phyloP scores from a whole-genome alignment of 2,113 vertebrate genomes.

The Serinus canaria region DNA sequence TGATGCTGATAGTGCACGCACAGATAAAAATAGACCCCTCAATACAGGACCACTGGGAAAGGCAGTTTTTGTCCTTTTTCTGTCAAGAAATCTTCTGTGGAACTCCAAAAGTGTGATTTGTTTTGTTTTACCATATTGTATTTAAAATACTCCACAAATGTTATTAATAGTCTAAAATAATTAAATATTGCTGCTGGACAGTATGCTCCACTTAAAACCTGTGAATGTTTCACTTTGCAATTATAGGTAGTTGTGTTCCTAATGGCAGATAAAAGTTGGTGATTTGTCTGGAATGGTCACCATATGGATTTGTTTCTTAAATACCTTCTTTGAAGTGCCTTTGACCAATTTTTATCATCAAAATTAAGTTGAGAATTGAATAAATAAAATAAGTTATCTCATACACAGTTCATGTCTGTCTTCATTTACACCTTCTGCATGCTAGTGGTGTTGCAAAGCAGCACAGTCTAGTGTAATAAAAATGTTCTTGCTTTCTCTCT shows the following conservation, averaged over 20 bases:
- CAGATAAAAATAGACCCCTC: background rate
- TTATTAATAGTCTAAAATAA: background rate
- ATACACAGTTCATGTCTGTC: background rate
- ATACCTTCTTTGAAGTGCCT: conserved; percentile 65
- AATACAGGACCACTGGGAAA: conserved; percentile 7
- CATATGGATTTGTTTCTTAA: conserved; percentile 33
- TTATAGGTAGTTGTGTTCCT: background rate
- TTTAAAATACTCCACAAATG: conserved; percentile 22
- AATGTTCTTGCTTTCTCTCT: background rate
- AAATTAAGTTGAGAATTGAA: conserved; percentile 50
- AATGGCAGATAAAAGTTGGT: background rate
- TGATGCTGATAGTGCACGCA: background rate
- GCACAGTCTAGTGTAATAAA: background rate
- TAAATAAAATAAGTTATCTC: conserved; percentile 65
- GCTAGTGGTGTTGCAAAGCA: background rate
- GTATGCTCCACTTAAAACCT: conserved; percentile 30
- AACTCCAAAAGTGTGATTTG: conserved; percentile 3
- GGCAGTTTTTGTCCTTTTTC: background rate
- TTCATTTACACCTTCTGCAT: background rate
- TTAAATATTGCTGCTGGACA: conserved; percentile 54
- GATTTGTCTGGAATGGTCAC: conserved; percentile 32
- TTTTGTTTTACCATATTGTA: conserved; percentile 16
- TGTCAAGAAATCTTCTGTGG: conserved; percentile 24
- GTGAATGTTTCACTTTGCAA: conserved; percentile 21
- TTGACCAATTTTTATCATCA: conserved; percentile 56